Conservation (phyloP, 2,113 vertebrate species). For the Elanus axillaris region DNA sequence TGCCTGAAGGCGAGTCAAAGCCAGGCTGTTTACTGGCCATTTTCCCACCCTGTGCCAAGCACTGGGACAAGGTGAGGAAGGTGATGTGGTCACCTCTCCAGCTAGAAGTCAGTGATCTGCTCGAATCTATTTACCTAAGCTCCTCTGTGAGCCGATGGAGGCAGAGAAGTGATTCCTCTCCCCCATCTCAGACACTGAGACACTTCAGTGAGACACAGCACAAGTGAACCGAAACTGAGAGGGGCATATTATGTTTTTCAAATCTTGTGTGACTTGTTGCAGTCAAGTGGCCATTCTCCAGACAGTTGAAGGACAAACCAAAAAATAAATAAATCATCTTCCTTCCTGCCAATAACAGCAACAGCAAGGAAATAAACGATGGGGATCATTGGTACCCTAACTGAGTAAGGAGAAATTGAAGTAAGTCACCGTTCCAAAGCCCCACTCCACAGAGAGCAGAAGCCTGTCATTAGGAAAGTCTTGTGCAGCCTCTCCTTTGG, state of each 20-base stretch:
- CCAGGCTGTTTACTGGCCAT: not conserved
- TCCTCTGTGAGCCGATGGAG: not conserved
- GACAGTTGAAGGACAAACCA: not conserved
- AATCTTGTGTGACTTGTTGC: not conserved
- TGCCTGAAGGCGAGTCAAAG: not conserved
- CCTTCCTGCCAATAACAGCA: not conserved
- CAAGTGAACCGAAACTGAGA: not conserved
- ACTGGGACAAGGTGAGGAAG: not conserved
- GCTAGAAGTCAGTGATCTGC: not conserved
- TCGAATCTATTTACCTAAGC: not conserved
- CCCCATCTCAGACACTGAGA: not conserved
- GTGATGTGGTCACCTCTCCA: not conserved
- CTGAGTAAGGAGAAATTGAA: not conserved
- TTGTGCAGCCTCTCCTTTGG: not conserved
- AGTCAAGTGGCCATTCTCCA: not conserved
- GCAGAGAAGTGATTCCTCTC: not conserved
- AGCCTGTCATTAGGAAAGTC: not conserved
- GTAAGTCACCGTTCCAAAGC: rapidly evolving
- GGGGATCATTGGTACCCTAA: not conserved
- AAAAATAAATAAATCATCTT: not conserved
- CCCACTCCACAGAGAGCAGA: not conserved
- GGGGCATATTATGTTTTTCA: not conserved
- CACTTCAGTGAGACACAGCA: not conserved
- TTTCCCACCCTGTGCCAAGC: not conserved
- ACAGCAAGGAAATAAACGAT: not conserved